Evolutionary conservation across 2,113 vertebrate genomes (phyloP), one percentile per base, ranked within the genome.

Genomic region (Maccullochella peelii): DNA sequence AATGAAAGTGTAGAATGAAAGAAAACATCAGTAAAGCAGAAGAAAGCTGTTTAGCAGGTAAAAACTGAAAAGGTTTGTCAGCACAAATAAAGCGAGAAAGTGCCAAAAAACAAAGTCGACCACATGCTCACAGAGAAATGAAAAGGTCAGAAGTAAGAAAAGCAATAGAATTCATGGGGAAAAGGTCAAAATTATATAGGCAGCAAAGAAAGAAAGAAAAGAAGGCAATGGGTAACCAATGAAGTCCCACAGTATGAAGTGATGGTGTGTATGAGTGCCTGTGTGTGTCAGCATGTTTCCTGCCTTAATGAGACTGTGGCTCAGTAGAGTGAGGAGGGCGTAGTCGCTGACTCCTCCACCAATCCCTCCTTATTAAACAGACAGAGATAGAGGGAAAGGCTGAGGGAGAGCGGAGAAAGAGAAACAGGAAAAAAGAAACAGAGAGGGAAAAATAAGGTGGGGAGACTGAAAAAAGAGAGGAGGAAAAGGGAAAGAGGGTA

Each of bases 101-200:
- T 57, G 61, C 21, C 67, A 33, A 70, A 80, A 82, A 79, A 55
- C 77, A 82, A 79, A 87, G n/a, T 4, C 73, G 23, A 78, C 77
- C 76, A 85, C 57, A 78, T 44, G 36, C 58, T 72, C 20, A 14
- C 63, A 36, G 61, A 70, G 47, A 86, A 80, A 84, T 62, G 72
- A 86, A 89, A 92, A 92, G 87, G 91, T 89, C 80, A 84, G 67
- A 74, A 77, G 78, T 59, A 77, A 86, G 74, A 82, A 79, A 87
- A 79, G 83, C 71, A 82, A 74, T 66, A 82, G 80, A 80, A 82
- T 47, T 72, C 47, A 63, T 73, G 69, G 38, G 20, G 15, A 0
- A 74, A 92, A 86, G 85, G 87, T 90, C 85, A 84, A 73, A 79
- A 84, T 89, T 67, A 84, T 77, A 65, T 18, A 78, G 73, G 80